These are phyloP conservation scores for Archips crataeganus DNA, from an alignment of 2,888 invertebrate species.

Conservation along the genomic window DNA sequence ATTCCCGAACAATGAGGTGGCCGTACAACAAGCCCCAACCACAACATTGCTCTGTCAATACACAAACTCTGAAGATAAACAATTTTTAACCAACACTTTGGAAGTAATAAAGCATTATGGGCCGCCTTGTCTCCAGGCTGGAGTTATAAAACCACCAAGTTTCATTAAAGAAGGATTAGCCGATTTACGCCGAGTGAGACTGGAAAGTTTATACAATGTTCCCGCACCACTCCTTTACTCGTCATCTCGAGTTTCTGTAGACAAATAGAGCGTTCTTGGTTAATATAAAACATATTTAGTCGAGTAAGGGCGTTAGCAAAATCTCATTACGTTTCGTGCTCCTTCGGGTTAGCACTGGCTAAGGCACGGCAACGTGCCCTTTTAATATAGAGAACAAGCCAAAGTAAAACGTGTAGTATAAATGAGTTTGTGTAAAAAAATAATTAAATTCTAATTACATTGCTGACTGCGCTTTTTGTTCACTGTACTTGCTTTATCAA, in stretches of 20 bases:
- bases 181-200: constrained; percentile 35
- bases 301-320: background rate
- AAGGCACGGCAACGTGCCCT: background rate
- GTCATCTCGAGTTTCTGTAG: constrained; percentile 24
- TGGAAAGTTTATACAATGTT: constrained; percentile 42
- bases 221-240: constrained; percentile 23
- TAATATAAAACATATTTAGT: constrained; percentile 20
- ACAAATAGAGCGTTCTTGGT: constrained; percentile 37
- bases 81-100: constrained; percentile 40
- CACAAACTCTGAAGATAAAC: constrained; percentile 38
- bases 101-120: constrained; percentile 42
- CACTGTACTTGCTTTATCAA: too few relatives aligned
- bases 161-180: constrained; percentile 42
- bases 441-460: too few relatives aligned
- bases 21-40: constrained; percentile 5
- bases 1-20: background rate
- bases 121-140: constrained; percentile 30
- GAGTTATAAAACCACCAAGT: constrained; percentile 42
- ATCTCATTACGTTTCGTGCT: constrained; percentile 2
- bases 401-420: background rate
- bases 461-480: too few relatives aligned
- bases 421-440: too few relatives aligned
- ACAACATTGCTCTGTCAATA: constrained; percentile 34
- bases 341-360: background rate
- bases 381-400: background rate